Evolutionary conservation across 2,113 vertebrate genomes (phyloP).

Genomic region (Crocuta crocuta): DNA sequence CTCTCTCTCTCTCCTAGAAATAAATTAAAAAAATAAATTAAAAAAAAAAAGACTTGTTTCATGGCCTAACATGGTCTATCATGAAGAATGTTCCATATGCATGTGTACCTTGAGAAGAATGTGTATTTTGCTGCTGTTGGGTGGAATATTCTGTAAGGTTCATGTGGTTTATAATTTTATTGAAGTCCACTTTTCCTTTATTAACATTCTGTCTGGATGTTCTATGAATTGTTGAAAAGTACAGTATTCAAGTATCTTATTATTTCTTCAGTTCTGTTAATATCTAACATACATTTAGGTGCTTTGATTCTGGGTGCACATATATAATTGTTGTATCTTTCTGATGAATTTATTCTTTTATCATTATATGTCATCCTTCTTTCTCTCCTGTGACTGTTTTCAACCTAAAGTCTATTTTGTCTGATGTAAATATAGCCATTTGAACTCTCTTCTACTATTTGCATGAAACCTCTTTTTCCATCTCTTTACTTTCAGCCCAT

Average conservation of each 20-base stretch:
- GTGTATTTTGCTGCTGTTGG: too few species aligned
- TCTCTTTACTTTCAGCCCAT: neutral
- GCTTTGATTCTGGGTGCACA: too few species aligned
- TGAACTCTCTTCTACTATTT: neutral
- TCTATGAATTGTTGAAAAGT: neutral
- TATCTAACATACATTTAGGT: neutral
- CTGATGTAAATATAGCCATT: neutral
- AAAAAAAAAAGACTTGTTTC: too few species aligned
- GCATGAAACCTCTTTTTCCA: neutral
- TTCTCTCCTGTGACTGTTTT: neutral
- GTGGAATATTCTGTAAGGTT: too few species aligned
- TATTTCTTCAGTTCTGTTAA: too few species aligned
- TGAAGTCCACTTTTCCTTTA: too few species aligned
- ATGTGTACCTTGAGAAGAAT: too few species aligned
- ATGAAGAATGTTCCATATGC: too few species aligned
- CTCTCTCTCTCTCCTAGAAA: too few species aligned
- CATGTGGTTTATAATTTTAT: too few species aligned
- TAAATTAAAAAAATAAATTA: too few species aligned
- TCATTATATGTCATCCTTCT: neutral
- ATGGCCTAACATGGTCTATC: too few species aligned
- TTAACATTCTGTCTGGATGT: neutral
- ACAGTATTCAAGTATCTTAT: neutral
- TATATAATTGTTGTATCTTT: neutral
- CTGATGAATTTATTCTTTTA: neutral
- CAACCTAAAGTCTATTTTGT: neutral